Percentiles rank a stretch among this genome's conserved stretches.
Conservation (phyloP, 2,797 vertebrate genomes). For the Tangara arthus region DNA sequence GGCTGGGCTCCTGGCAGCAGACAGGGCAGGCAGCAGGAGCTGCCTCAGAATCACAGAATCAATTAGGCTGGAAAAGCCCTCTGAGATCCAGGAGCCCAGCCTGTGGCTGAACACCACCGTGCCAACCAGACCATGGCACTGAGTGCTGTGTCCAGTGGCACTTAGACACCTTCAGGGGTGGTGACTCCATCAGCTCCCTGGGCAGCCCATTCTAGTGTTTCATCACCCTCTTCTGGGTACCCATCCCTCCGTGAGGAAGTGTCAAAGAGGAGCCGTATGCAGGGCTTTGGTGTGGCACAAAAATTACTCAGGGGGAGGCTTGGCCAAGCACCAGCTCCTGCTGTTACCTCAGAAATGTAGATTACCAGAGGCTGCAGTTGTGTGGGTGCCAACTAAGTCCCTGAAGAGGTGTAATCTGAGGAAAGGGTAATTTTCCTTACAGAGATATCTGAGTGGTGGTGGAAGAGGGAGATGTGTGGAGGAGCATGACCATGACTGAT, state of each 20-base stretch:
- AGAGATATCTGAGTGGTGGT: background rate
- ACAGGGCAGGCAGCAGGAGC: background rate
- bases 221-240: background rate
- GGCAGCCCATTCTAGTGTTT: background rate
- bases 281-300: background rate
- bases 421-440: background rate
- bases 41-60: background rate
- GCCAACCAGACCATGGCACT: background rate
- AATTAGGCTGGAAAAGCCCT: background rate
- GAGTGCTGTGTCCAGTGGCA: background rate
- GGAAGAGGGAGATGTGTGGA: background rate
- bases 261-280: rapidly evolving
- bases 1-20: background rate
- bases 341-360: background rate
- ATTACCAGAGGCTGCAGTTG: background rate
- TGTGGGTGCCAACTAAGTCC: background rate
- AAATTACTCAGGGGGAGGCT: background rate
- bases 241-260: rapidly evolving
- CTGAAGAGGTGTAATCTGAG: background rate
- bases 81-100: rapidly evolving
- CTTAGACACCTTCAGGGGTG: background rate
- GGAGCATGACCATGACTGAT: background rate
- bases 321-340: background rate
- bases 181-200: background rate
- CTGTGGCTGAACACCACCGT: background rate